Base-by-base conservation (phyloP, 2,797 vertebrate genomes). In the Ammospiza maritima region DNA sequence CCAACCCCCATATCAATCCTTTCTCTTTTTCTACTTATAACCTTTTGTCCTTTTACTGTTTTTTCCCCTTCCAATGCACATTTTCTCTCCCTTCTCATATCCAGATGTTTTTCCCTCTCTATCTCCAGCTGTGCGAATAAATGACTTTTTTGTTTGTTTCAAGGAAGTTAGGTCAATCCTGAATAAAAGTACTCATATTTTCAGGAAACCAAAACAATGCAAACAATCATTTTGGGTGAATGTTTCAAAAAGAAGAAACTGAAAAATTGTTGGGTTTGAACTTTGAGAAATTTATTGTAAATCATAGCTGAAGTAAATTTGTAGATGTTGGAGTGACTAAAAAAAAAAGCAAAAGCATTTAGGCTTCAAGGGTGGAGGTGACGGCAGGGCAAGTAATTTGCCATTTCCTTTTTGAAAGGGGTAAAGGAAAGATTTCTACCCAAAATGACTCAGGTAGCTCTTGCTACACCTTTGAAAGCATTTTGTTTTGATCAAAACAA, bases 101-200 rank as follows among this genome's bases (percentile, higher is more conserved):
- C 96, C 96, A 96, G 96, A 96, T 96, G 96, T 96, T 95, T 94
- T 88, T 70, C 74, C 40, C 60, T 88, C 66, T 91, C 71, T 87
- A 54, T 73, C 75, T 96, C 94, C 95, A 97, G 90, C 95, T 95
- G 96, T 87, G 94, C 0, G 50, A 93, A 93, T 93, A 97, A 95
- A 95, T 95, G 67, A 85, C 90, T 95, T 93, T 96, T 94, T 88
- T 95, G 91, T 95, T 93, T 93, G 45, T 96, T 90, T 90, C 90
- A 48, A 90, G 91, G 88, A 91, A 94, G 88, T 85, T 93, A 9
- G 0, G 82, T 94, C 88, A 84, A 81, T 79, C 80, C 57, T 82
- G 83, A 93, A 64, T 48, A 94, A 80, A 96, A 91, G 17, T 10
- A 54, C 21, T 74, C 30, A 21, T 40, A 85, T 88, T 94, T 88